Conservation (phyloP, 2,888 invertebrate genomes). For the Neria commutata region DNA sequence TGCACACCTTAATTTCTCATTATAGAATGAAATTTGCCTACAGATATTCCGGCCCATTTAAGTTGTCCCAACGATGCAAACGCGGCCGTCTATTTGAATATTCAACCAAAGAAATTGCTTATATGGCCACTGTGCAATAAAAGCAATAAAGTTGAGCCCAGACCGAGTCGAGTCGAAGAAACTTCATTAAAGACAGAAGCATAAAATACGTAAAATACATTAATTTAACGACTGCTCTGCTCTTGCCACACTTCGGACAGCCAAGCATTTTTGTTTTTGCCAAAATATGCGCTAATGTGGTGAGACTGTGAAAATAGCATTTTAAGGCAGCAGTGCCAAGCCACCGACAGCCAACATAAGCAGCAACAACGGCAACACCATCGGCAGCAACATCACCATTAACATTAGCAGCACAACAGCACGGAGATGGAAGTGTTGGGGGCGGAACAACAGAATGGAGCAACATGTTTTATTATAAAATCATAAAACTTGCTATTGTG, state of each 20-base stretch:
- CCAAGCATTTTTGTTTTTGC: no score
- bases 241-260: not conserved
- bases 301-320: not conserved
- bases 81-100: no score
- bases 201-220: constrained; percentile 1
- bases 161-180: not conserved
- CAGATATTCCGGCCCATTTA: no score
- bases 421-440: not conserved
- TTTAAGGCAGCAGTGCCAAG: not conserved
- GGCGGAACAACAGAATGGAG: constrained; percentile 13
- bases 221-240: not conserved
- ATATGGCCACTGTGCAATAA: no score
- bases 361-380: not conserved
- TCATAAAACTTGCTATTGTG: constrained; percentile 34
- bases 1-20: no score
- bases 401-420: constrained; percentile 1
- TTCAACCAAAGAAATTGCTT: no score
- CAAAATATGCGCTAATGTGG: not conserved
- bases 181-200: not conserved
- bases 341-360: not conserved
- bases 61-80: no score
- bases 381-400: constrained; percentile 3
- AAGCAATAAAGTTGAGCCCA: not conserved
- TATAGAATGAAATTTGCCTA: no score
- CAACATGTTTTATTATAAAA: constrained; percentile 37